Conservation (phyloP, 92 coral and sea anemone species). For the Micromussa lordhowensis region DNA sequence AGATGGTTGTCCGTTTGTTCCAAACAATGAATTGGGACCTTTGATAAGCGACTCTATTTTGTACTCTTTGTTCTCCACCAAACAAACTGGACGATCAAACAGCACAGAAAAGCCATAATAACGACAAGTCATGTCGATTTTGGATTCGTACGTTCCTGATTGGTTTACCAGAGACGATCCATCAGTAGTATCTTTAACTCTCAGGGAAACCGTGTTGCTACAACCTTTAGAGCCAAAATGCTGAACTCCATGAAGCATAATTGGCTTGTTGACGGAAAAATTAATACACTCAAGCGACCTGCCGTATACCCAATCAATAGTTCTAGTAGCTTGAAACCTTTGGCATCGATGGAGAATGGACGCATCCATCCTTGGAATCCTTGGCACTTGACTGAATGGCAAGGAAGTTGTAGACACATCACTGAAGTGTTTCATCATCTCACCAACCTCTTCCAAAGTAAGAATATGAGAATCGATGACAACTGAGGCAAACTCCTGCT, state of each 20-base stretch:
- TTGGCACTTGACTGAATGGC: background rate
- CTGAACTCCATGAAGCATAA: slow-evolving; percentile 52
- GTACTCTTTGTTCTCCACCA: slow-evolving; percentile 33
- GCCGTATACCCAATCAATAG: background rate
- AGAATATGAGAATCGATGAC: slow-evolving; percentile 35
- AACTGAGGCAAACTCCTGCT: slow-evolving; percentile 47
- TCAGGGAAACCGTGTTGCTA: slow-evolving; percentile 31
- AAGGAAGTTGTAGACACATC: background rate
- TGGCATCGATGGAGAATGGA: background rate
- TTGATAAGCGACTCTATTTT: slow-evolving; percentile 36
- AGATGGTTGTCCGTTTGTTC: slow-evolving; percentile 29
- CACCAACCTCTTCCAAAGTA: slow-evolving; percentile 26
- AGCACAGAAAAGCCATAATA: slow-evolving; percentile 52
- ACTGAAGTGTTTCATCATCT: background rate
- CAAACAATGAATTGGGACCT: slow-evolving; percentile 53
- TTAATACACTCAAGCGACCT: slow-evolving; percentile 15
- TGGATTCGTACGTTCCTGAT: slow-evolving; percentile 31
- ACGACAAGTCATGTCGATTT: slow-evolving; percentile 8
- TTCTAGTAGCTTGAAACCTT: background rate
- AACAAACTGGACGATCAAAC: slow-evolving; percentile 49
- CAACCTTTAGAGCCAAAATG: slow-evolving; percentile 55
- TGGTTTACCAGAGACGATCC: background rate
- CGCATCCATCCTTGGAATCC: background rate
- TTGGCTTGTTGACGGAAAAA: slow-evolving; percentile 34
- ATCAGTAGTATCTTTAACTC: slow-evolving; percentile 17